phyloP scores from a whole-genome alignment of 1,140 invertebrate genomes.

The Drosophila yakuba region DNA sequence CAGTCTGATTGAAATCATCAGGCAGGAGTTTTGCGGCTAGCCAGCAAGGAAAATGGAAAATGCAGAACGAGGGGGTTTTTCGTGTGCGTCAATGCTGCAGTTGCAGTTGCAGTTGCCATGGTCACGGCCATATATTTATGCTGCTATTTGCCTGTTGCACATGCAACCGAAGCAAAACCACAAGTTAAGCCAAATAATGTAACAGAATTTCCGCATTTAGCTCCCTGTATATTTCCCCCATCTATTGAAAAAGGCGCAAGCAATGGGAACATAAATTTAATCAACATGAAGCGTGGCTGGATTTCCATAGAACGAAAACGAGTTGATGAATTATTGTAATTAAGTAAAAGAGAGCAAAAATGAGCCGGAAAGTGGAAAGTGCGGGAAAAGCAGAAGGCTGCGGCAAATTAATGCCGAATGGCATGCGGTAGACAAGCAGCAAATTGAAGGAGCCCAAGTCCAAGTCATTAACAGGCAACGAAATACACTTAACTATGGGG shows the following conservation, averaged over 20 bases:
- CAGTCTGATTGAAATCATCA: slow-evolving; percentile 56
- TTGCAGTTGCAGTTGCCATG: slow-evolving; percentile 41
- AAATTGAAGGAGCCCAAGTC: slow-evolving; percentile 58
- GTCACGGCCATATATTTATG: slow-evolving; percentile 38
- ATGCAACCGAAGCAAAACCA: slow-evolving; percentile 30
- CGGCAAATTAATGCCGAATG: slow-evolving; percentile 52
- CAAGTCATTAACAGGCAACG: slow-evolving; percentile 55
- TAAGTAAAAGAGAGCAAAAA: slow-evolving; percentile 46
- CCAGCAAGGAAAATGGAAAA: background rate
- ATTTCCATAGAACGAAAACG: slow-evolving; percentile 36
- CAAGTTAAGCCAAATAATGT: slow-evolving; percentile 27
- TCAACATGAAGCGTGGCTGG: slow-evolving; percentile 20
- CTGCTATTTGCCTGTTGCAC: slow-evolving; percentile 72
- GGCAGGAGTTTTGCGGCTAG: slow-evolving; percentile 41
- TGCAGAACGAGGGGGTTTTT: slow-evolving; percentile 6
- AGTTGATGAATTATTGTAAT: slow-evolving; percentile 74
- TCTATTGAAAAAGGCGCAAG: background rate
- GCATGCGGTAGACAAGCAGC: slow-evolving; percentile 45
- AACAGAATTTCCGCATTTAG: slow-evolving; percentile 25
- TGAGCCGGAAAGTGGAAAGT: slow-evolving; percentile 1
- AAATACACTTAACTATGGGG: background rate
- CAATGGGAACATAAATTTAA: slow-evolving; percentile 38
- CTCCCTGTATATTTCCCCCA: background rate
- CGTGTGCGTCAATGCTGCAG: slow-evolving; percentile 59
- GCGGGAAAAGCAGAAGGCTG: slow-evolving; percentile 3